A percentile compares a stretch with the other conserved stretches of the same genome.
phyloP scores from a whole-genome alignment of 2,113 vertebrate species.

The Psophia crepitans region DNA sequence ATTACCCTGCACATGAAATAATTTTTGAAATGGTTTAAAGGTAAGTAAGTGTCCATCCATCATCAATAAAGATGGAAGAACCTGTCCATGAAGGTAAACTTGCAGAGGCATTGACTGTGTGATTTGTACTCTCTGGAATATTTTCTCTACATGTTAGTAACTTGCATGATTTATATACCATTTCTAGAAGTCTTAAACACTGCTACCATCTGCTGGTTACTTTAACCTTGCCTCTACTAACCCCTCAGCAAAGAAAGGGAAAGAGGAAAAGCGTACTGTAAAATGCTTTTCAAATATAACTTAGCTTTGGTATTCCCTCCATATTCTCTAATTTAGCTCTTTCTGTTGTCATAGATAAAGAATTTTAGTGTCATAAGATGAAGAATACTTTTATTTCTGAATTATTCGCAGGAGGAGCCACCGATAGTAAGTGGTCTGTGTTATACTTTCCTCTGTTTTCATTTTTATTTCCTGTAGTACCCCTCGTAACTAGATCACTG shows the following conservation, averaged over 20 bases:
- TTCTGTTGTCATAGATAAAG: not conserved
- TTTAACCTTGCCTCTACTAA: not conserved
- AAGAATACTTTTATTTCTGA: not conserved
- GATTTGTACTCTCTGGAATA: not conserved
- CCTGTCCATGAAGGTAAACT: not conserved
- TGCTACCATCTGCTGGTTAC: conserved; percentile 64
- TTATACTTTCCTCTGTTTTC: not conserved
- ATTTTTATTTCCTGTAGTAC: not conserved
- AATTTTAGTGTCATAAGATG: not conserved
- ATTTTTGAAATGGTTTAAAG: not conserved
- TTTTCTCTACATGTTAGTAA: not conserved
- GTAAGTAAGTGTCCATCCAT: not conserved
- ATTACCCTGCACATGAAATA: not conserved
- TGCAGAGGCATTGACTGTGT: not conserved
- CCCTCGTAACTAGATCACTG: not conserved
- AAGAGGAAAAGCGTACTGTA: not conserved
- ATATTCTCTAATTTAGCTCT: not conserved
- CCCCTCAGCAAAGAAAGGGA: not conserved
- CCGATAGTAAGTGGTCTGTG: not conserved
- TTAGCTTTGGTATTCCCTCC: not conserved
- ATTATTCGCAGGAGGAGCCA: not conserved
- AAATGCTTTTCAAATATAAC: not conserved
- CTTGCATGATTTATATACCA: not conserved
- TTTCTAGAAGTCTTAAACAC: conserved; percentile 16
- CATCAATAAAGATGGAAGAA: not conserved